phyloP scores from a whole-genome alignment of 2,113 vertebrate genomes.

The Gasterosteus aculeatus region DNA sequence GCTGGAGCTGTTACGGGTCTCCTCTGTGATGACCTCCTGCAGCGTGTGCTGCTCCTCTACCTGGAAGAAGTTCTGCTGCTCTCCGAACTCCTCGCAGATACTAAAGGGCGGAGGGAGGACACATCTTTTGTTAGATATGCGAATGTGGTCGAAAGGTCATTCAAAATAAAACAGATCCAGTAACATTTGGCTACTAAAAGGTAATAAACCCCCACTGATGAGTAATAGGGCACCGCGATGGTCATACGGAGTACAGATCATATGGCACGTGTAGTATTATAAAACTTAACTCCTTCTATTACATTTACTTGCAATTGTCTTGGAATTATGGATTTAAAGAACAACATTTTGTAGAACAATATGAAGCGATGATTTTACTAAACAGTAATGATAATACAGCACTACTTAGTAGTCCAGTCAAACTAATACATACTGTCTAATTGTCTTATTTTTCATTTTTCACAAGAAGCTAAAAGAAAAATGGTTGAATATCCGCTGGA shows the following conservation, averaged over 20 bases:
- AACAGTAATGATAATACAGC: not conserved
- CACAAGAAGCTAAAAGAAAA: not conserved
- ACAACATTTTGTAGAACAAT: not conserved
- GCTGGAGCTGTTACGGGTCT: slow-evolving; percentile 85
- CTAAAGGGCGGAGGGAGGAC: slow-evolving; percentile 66
- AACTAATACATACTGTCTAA: not conserved
- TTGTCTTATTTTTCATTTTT: not conserved
- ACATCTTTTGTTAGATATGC: not conserved
- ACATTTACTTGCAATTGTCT: not conserved
- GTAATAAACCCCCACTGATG: not conserved
- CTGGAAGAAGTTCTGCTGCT: slow-evolving; percentile 93
- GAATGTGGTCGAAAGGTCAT: not conserved
- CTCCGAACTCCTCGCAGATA: slow-evolving; percentile 90
- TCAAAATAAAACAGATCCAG: not conserved
- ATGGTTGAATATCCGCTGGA: not conserved
- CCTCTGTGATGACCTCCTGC: slow-evolving; percentile 87
- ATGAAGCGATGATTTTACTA: rapidly evolving
- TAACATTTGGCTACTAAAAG: not conserved
- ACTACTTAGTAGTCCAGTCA: not conserved
- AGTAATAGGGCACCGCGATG: no score
- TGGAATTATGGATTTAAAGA: not conserved
- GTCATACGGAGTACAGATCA: not conserved
- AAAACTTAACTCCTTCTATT: not conserved
- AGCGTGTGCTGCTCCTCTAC: slow-evolving; percentile 92
- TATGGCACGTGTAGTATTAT: not conserved